These are phyloP conservation scores for Fragum whitleyi DNA, from an alignment of 2,888 invertebrate genomes.

Conservation along the genomic window DNA sequence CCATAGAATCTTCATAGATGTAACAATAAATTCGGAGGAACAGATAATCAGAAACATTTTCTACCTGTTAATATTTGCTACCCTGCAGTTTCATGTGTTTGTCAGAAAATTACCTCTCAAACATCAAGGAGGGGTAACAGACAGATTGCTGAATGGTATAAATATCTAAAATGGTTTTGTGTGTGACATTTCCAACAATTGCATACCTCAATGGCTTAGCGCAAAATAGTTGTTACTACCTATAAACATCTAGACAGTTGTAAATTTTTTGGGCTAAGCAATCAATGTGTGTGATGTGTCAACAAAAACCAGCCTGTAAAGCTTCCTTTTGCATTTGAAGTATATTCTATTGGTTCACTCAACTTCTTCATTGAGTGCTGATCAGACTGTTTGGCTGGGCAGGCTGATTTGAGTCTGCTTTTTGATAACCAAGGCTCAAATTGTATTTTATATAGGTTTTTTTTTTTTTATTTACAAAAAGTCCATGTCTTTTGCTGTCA, in stretches of 20 bases:
- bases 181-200: too few relatives aligned
- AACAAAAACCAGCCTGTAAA: neutral
- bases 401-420: too few relatives aligned
- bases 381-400: too few relatives aligned
- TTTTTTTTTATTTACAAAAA: too few relatives aligned
- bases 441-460: too few relatives aligned
- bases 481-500: too few relatives aligned
- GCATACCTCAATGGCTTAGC: neutral
- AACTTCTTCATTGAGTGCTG: too few relatives aligned
- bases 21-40: conserved; percentile 45
- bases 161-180: neutral
- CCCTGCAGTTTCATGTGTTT: conserved; percentile 64
- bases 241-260: too few relatives aligned
- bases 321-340: neutral
- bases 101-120: conserved; percentile 46
- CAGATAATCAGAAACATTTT: conserved; percentile 64
- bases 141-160: neutral
- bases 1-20: conserved; percentile 41
- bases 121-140: conserved; percentile 17
- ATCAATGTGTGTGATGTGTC: neutral
- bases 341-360: neutral
- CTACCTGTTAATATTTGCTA: conserved; percentile 64
- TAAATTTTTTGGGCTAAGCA: too few relatives aligned
- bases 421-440: too few relatives aligned
- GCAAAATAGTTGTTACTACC: too few relatives aligned